Conservation (phyloP, 2,888 invertebrate species). For the Chrysina gloriosa region DNA sequence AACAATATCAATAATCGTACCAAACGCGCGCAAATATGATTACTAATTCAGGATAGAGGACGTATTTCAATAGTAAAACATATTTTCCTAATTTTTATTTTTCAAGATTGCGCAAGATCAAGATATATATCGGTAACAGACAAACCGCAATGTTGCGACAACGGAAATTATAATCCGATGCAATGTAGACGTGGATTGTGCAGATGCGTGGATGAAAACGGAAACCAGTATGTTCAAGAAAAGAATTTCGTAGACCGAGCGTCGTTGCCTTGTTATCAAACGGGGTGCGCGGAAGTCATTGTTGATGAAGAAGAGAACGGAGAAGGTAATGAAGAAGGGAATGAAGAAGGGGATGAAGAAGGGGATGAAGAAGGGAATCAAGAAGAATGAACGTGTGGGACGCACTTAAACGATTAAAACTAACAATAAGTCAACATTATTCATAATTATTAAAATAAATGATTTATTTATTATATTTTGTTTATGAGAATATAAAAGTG, state of each 20-base stretch:
- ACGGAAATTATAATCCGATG: slow-evolving; percentile 73
- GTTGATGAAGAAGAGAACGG: background rate
- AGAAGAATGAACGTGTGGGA: background rate
- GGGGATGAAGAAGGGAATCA: background rate
- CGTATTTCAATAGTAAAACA: background rate
- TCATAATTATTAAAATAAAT: too few species aligned
- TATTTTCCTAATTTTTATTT: background rate
- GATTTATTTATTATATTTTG: too few species aligned
- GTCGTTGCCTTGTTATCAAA: slow-evolving; percentile 45
- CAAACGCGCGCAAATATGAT: too few species aligned
- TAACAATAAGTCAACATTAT: too few species aligned
- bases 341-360: background rate
- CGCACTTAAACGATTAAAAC: too few species aligned
- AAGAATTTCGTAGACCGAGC: slow-evolving; percentile 48
- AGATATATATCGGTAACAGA: slow-evolving; percentile 62
- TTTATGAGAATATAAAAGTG: too few species aligned
- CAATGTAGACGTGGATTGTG: slow-evolving; percentile 74
- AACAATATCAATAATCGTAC: too few species aligned
- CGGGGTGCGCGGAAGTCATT: background rate
- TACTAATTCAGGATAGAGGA: too few species aligned
- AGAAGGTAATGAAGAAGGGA: background rate
- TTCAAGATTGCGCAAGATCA: slow-evolving; percentile 73
- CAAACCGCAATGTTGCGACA: slow-evolving; percentile 71
- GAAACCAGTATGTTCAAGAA: slow-evolving; percentile 66
- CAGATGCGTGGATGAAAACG: slow-evolving; percentile 73